Evolutionary conservation across 2,888 invertebrate genomes (phyloP).

Genomic region (Dryadula phaetusa): DNA sequence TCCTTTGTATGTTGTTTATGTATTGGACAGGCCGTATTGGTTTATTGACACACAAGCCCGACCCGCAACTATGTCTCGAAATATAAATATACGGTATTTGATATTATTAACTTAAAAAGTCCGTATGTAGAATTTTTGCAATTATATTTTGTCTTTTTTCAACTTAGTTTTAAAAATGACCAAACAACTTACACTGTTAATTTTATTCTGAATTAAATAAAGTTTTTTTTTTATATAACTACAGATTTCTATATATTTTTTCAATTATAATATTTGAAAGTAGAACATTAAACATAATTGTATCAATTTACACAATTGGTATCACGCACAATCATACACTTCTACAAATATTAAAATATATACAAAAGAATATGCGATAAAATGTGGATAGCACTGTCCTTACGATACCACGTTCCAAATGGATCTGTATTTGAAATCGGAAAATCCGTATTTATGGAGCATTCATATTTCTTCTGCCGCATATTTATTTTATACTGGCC

Average conservation of each 20-base stretch:
- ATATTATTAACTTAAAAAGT: background rate
- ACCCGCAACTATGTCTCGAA: background rate
- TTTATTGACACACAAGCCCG: constrained; percentile 24
- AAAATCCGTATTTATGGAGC: constrained; percentile 21
- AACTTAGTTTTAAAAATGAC: background rate
- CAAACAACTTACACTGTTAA: too few species aligned
- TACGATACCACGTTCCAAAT: constrained; percentile 23
- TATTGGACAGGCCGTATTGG: constrained; percentile 50
- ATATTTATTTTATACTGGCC: background rate
- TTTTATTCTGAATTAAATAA: too few species aligned
- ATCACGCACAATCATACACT: constrained; percentile 9
- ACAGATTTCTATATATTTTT: too few species aligned
- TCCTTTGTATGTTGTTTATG: constrained; percentile 69
- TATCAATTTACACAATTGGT: background rate
- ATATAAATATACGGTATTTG: background rate
- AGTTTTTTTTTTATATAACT: too few species aligned
- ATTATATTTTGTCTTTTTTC: background rate
- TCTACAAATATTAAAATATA: background rate
- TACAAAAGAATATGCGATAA: constrained; percentile 17
- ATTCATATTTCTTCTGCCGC: constrained; percentile 7
- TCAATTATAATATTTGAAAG: too few species aligned
- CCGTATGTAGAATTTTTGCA: background rate
- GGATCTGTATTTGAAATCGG: constrained; percentile 23
- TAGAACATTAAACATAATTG: background rate
- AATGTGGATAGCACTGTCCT: constrained; percentile 34